Base-by-base conservation (phyloP, 2,888 invertebrate species). In the Chymomyza fuscimana region DNA sequence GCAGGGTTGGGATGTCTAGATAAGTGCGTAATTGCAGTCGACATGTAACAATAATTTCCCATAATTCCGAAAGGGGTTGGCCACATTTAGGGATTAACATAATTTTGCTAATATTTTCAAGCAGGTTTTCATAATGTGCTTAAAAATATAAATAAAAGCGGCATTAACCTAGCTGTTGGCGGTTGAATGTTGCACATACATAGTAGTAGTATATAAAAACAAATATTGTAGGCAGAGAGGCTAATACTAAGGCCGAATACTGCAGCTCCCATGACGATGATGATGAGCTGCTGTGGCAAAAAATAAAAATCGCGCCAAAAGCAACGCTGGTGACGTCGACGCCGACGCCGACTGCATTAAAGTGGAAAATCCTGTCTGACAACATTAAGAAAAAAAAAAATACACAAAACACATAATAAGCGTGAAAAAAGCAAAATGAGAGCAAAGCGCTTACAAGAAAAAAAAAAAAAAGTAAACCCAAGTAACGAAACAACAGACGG, bases 331-430 rank as follows among this genome's bases (percentile, higher is more conserved):
- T 32, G 56, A 19, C 63, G 63, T 19, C 60, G 40, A 32, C 60
- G 32, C 36, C 25, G 65, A 54, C 73, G 75, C 58, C 77, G 78
- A 79, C 78, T 81, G 81, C 81, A 78, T 76, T 82, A 88, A 89
- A 89, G 88, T 85, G 78, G 89, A 87, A 89, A 88, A 89, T 89
- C 88, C 88, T 87, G 88, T 88, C 87, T 88, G 88, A 86, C 88
- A 88, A 78, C 89, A 87, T 88, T 84, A 85, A 76, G 16, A 78
- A 81, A 79, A 75, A 80, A 61, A 67, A 63, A 69, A 60, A 67
- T 63, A 64, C 36, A 64, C 16, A 67, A 81, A 63, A 77, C 70
- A 79, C 78, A 83, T 86, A 81, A 80, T 81, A 80, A 80, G 84
- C 80, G 82, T 81, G 80, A 77, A 81, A 79, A 65, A 77, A 80